phyloP scores from a whole-genome alignment of 2,888 invertebrate genomes.

The Seira sanloemensis region DNA sequence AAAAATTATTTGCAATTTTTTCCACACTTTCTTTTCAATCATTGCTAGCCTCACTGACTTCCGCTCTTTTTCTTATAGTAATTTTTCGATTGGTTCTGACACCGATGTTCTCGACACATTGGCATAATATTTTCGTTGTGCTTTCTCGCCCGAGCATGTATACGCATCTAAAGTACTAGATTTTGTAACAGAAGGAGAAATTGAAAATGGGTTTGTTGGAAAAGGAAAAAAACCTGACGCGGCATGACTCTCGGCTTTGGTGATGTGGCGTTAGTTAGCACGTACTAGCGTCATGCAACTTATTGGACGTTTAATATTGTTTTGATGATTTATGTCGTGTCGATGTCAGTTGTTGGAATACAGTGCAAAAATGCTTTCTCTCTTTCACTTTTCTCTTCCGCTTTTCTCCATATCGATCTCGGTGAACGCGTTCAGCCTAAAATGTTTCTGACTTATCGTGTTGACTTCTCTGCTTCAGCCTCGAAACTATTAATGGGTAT shows the following conservation, averaged over 20 bases:
- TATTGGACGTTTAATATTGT: conserved; percentile 61
- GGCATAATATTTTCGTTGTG: conserved; percentile 27
- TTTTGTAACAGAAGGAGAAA: background rate
- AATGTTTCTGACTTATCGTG: background rate
- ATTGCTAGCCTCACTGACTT: background rate
- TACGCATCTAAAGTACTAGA: background rate
- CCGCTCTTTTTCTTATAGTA: background rate
- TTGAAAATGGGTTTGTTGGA: background rate
- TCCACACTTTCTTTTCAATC: background rate
- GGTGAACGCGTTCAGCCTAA: background rate
- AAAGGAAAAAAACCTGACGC: conserved; percentile 33
- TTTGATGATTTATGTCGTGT: conserved; percentile 66
- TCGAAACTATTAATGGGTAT: background rate
- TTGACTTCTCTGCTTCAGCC: background rate
- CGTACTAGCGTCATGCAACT: conserved; percentile 40
- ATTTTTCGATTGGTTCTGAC: conserved; percentile 23
- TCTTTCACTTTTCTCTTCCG: conserved; percentile 41
- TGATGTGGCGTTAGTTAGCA: conserved; percentile 29
- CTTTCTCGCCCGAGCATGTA: background rate
- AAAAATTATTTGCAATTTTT: conserved; percentile 17
- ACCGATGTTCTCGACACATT: conserved; percentile 28
- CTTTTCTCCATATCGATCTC: conserved; percentile 19
- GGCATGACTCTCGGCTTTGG: conserved; percentile 29
- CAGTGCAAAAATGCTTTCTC: conserved; percentile 39
- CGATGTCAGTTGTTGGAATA: conserved; percentile 56